phyloP scores from a whole-genome alignment of 2,888 invertebrate species.

The Pocota personata region DNA sequence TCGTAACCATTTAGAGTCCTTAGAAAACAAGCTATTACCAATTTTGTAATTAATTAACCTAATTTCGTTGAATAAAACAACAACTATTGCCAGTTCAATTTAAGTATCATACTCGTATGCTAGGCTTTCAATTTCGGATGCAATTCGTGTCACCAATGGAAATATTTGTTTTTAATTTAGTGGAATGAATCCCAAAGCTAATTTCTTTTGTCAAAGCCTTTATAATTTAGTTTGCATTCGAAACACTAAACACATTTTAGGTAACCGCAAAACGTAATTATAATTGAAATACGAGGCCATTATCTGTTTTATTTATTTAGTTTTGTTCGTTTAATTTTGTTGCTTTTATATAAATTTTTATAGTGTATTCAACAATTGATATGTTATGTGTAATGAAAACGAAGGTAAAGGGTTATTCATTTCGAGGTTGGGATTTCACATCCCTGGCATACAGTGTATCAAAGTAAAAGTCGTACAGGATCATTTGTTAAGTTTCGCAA shows the following conservation, averaged over 20 bases:
- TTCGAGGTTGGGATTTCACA: no score
- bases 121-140: not conserved
- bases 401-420: no score
- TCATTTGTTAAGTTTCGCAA: no score
- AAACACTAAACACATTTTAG: conserved; percentile 1
- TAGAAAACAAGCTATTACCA: not conserved
- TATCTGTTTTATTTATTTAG: not conserved
- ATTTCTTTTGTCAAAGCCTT: not conserved
- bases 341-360: no score
- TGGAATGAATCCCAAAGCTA: not conserved
- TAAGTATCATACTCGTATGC: not conserved
- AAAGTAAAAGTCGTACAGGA: no score
- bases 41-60: conserved; percentile 25
- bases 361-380: no score
- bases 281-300: not conserved
- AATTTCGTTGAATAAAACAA: not conserved
- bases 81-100: not conserved
- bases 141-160: not conserved
- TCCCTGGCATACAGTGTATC: no score
- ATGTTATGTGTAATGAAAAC: no score
- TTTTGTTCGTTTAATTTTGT: not conserved
- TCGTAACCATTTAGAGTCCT: conserved; percentile 24
- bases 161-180: conserved; percentile 46
- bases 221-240: not conserved
- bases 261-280: not conserved